Conservation (phyloP, 2,888 invertebrate species). For the Ferdinandea cuprea region DNA sequence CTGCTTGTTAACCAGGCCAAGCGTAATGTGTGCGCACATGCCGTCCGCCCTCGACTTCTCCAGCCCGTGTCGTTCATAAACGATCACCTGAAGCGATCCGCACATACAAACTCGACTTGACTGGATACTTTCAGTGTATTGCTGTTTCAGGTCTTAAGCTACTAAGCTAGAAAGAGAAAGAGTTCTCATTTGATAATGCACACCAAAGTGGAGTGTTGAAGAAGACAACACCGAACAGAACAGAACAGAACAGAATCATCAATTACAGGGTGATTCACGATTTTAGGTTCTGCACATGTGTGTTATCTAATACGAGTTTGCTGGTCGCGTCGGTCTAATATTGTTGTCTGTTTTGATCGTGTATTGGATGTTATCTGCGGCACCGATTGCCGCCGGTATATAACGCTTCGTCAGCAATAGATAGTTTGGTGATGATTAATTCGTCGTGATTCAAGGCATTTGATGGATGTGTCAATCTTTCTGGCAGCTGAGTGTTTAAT, state of each 20-base stretch:
- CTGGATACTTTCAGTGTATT: constrained; percentile 5
- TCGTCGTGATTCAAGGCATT: constrained; percentile 19
- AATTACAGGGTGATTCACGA: constrained; percentile 67
- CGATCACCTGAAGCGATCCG: constrained; percentile 41
- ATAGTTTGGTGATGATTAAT: constrained; percentile 47
- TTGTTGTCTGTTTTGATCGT: constrained; percentile 29
- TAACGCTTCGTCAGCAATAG: constrained; percentile 10
- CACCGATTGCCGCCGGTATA: constrained; percentile 25
- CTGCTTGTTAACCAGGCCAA: constrained; percentile 64
- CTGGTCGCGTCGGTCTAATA: constrained; percentile 2
- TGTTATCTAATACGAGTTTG: constrained; percentile 71
- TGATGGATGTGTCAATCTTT: constrained; percentile 33
- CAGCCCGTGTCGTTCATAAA: constrained; percentile 5
- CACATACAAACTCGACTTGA: not conserved
- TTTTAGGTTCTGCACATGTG: constrained; percentile 44
- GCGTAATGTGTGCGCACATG: constrained; percentile 62
- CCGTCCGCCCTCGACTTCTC: constrained; percentile 42
- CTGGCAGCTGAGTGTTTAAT: constrained; percentile 35
- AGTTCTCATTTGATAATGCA: constrained; percentile 48
- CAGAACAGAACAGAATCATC: constrained; percentile 11
- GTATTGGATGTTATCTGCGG: constrained; percentile 46
- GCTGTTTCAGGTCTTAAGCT: constrained; percentile 25
- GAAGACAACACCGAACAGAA: not conserved
- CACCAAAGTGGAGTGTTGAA: not conserved
- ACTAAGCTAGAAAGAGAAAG: constrained; percentile 1